Evolutionary conservation across 1,140 invertebrate genomes (phyloP), one percentile per base, ranked within the genome.

Genomic region (Tetranychus urticae): DNA sequence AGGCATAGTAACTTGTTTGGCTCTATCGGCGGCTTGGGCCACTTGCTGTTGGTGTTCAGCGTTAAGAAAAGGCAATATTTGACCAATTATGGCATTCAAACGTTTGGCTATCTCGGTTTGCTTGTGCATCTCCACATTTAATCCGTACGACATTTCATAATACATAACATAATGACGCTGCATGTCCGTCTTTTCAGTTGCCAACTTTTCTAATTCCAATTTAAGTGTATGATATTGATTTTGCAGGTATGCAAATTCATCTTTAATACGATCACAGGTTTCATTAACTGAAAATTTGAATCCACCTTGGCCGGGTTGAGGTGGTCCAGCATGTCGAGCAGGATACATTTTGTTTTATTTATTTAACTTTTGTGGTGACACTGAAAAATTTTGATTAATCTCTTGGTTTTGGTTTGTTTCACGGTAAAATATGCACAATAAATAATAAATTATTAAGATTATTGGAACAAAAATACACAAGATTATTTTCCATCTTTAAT

Each of bases 111-210:
- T 96, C 79, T 98, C 93, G 75, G 88, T 93, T 88, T 96, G 94
- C 82, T 97, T 97, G 76, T 96, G 91, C 89, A 97, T 94, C 81
- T 98, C 94, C 69, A 97, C 90, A 76, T 97, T 97, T 71, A 97
- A 81, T 66, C 91, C 91, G 77, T 94, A 97, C 37, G 91, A 94
- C 90, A 97, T 97, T 80, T 97, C 93, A 80, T 97, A 97, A 77
- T 97, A 97, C 88, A 93, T 92, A 69, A 92, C 88, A 76, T 92
- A 93, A 79, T 93, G 88, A 76, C 89, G 81, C 75, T 92, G 88
- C 83, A 93, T 92, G 79, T 93, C 88, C 73, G 87, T 91, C 80
- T 94, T 94, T 78, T 94, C 90, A 74, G 82, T 86, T 66, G 85
- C 86, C 73, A 93, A 76, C 77, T 96, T 94, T 75, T 94, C 89